These are phyloP conservation scores for Cyprinodon brontotheroides DNA, from an alignment of 2,113 vertebrate genomes.

Conservation along the genomic window DNA sequence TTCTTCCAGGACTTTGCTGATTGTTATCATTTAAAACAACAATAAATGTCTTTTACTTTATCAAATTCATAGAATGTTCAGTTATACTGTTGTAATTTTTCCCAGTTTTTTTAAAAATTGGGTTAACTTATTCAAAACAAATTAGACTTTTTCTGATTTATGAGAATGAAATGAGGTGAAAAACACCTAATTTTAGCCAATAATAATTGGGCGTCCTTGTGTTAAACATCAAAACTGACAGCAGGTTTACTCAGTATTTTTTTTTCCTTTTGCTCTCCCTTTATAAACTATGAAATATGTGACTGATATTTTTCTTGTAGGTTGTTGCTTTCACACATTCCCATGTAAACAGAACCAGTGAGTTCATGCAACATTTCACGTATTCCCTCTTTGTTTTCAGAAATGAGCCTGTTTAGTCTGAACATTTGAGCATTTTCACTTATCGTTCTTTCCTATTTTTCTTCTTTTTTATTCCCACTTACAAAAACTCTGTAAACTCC, in stretches of 20 bases:
- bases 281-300: neutral
- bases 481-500: conserved; percentile 66
- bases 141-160: too few species aligned
- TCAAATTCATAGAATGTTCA: neutral
- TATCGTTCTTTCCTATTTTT: conserved; percentile 61
- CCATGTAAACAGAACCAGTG: conserved; percentile 9
- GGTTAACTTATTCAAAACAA: neutral
- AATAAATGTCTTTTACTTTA: neutral
- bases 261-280: neutral
- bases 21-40: neutral
- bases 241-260: too few species aligned
- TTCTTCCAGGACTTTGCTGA: neutral
- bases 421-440: conserved; percentile 59
- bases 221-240: too few species aligned
- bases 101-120: too few species aligned
- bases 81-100: neutral
- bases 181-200: too few species aligned
- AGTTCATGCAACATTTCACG: conserved; percentile 63
- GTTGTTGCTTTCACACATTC: conserved; percentile 15
- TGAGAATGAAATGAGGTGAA: too few species aligned
- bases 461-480: conserved; percentile 20
- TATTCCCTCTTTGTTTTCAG: conserved; percentile 53
- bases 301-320: too few species aligned
- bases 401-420: conserved; percentile 71
- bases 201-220: too few species aligned